Evolutionary conservation across 2,113 vertebrate genomes (phyloP).

Genomic region (Variabilichromis moorii): DNA sequence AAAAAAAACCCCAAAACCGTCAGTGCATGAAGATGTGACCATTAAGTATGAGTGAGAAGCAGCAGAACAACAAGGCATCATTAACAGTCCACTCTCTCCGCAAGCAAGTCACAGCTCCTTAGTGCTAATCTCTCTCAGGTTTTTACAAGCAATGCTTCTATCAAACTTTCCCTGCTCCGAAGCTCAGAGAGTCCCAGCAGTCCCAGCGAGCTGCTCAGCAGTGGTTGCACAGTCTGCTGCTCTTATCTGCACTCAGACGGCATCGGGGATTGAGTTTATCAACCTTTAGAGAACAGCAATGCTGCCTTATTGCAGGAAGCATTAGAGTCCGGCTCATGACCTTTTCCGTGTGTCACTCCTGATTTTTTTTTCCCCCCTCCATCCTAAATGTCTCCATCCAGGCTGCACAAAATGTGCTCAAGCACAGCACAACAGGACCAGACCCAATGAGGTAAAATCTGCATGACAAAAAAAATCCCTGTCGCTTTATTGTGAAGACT

Average conservation of each 20-base stretch:
- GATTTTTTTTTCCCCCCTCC: neutral
- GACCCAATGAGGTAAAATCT: neutral
- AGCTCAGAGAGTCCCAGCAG: neutral
- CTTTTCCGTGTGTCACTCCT: constrained; percentile 6
- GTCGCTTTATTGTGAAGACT: neutral
- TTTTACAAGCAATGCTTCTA: neutral
- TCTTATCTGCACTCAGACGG: neutral
- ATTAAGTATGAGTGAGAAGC: neutral
- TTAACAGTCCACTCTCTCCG: constrained; percentile 22
- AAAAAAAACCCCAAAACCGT: fast-evolving
- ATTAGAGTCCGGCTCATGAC: neutral
- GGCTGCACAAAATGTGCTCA: neutral
- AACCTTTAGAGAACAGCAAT: neutral
- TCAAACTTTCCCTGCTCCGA: constrained; percentile 8
- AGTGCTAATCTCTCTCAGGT: constrained; percentile 38
- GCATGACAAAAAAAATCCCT: neutral
- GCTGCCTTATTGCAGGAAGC: neutral
- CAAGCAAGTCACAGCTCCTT: constrained; percentile 50
- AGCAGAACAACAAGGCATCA: constrained; percentile 8
- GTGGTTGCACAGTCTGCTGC: neutral
- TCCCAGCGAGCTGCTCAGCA: neutral
- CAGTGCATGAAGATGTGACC: neutral
- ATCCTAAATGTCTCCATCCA: neutral
- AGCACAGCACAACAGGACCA: neutral
- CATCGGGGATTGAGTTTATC: neutral